These are phyloP conservation scores for Chlorocebus sabaeus DNA, from an alignment of 2,113 vertebrate genomes.

Conservation along the genomic window DNA sequence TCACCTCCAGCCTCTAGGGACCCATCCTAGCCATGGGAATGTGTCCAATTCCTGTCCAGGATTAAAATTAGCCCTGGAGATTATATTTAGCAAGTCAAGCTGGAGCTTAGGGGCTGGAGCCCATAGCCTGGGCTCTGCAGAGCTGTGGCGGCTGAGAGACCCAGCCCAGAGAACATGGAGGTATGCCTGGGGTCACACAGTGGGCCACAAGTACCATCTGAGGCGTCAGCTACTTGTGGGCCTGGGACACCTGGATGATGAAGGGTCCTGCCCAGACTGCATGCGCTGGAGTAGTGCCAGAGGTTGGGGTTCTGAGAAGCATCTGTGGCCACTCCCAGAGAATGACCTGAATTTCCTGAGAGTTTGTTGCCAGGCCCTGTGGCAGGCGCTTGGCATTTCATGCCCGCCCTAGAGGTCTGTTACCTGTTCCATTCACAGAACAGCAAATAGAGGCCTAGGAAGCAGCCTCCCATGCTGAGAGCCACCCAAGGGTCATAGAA, in stretches of 20 bases:
- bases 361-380: background rate
- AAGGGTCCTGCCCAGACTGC: background rate
- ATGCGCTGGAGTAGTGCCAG: too few relatives aligned
- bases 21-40: conserved; percentile 62
- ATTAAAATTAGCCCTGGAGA: conserved; percentile 66
- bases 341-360: background rate
- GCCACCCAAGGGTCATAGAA: background rate
- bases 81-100: conserved; percentile 64
- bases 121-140: fast-evolving
- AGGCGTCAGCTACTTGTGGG: background rate
- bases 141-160: background rate
- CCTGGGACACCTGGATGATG: background rate
- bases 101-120: background rate
- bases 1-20: conserved; percentile 32
- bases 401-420: too few relatives aligned
- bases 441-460: background rate
- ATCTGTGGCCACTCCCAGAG: background rate
- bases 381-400: background rate
- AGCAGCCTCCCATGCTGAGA: background rate
- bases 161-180: background rate
- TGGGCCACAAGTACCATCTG: fast-evolving
- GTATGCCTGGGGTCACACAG: background rate
- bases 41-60: background rate
- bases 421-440: background rate
- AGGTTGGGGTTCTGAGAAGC: background rate